Base-by-base conservation (phyloP, 1,140 invertebrate species). In the Apis laboriosa region DNA sequence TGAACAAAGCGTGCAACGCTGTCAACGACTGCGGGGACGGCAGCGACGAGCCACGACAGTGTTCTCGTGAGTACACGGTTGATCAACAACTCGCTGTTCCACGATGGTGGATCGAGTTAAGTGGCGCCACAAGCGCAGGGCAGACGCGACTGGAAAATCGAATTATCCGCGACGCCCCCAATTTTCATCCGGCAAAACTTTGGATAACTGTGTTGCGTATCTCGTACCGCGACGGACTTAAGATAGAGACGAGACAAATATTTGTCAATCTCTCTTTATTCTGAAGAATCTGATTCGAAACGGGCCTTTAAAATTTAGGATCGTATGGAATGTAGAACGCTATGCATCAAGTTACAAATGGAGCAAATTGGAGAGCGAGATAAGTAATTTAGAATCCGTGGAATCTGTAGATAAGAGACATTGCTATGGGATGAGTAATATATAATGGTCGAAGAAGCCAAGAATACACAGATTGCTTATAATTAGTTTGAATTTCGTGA, bases 11-110 rank as follows among this genome's bases (percentile, higher is more conserved):
- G 93, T 98, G 97, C 94, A 97, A 98, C 92, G 96, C 96, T 85
- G 95, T 96, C 82, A 96, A 98, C 93, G 97, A 98, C 91, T 98
- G 97, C 90, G 97, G 97, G 2, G 97, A 98, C 91, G 96, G 96
- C 55, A 97, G 96, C 63, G 97, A 98, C 92, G 97, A 98, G 92
- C 96, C 97, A 53, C 95, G 97, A 88, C 96, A 97, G 92, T 98
- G 97, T 91, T 97, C 97, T 92, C 97, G 97, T 98, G 93, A 97
- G 97, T 97, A 88, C 1, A 55, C 5, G 34, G 34, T 43, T 43
- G 34, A 43, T 43, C 3, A 43, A 43, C 34, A 4, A 43, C 34
- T 43, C 34, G 4, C 34, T 9, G 58, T n/a, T 68, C 11, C 19
- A 34, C 28, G 1, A 2, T 24, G 24, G 58, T 61, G 58, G n/a